Conservation (phyloP, 2,797 vertebrate genomes). For the Neosilurus mollespiculum region DNA sequence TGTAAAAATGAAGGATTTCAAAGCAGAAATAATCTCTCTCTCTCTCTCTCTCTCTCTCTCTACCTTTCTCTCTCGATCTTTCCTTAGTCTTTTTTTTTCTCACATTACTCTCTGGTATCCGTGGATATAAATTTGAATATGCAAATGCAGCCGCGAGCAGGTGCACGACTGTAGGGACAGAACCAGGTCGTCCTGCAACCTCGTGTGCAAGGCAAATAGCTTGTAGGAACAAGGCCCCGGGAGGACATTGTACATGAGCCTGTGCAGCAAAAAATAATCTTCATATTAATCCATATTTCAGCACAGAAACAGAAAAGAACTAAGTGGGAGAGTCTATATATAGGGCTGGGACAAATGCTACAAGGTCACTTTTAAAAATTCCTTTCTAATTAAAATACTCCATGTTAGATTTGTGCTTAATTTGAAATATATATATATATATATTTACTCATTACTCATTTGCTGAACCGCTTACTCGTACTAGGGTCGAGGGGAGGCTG, state of each 20-base stretch:
- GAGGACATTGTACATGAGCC: conserved; percentile 50
- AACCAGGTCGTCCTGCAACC: conserved; percentile 68
- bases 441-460: too few relatives aligned
- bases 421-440: too few relatives aligned
- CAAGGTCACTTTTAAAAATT: neutral
- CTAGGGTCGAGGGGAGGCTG: too few relatives aligned
- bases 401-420: neutral
- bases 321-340: neutral
- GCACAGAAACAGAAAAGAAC: conserved; percentile 1
- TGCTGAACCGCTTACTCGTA: too few relatives aligned
- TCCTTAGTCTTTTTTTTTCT: conserved; percentile 22
- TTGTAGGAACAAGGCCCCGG: conserved; percentile 61
- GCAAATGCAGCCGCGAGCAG: conserved; percentile 71
- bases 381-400: neutral
- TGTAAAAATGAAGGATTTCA: conserved; percentile 68
- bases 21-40: conserved; percentile 51
- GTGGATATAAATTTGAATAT: conserved; percentile 72
- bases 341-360: neutral
- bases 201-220: conserved; percentile 69
- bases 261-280: conserved; percentile 27
- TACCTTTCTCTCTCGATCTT: conserved; percentile 28
- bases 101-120: conserved; percentile 46
- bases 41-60: neutral
- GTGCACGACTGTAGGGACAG: conserved; percentile 74
- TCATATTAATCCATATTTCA: neutral